Evolutionary conservation across 2,888 invertebrate species (phyloP), one percentile per base, ranked within the genome.

Genomic region (Netelia fuscicornis): DNA sequence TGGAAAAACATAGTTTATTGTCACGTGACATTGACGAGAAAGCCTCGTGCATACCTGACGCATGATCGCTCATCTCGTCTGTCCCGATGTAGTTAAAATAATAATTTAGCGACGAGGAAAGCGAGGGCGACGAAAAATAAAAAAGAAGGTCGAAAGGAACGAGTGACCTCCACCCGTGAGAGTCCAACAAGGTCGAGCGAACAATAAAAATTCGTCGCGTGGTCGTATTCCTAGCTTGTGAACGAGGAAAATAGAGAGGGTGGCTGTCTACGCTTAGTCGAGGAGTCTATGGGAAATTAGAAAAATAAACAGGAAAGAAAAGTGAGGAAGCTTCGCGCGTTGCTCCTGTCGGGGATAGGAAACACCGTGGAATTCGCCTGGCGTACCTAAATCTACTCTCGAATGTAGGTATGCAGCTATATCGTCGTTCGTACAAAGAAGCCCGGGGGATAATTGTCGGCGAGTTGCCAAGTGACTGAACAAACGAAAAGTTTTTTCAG

Each of bases 1-100:
- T 85, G 76, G 72, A 80, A 85, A 83, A 85, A 85, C 85, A 85
- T 76, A 44, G 65, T 83, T 48, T 80, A 77, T 79, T 79, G 75
- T 79, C 79, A 60, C 72, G 75, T 77, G 83, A 54, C 30, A 25
- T 42, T 17, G 60, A 72, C 67, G 67, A 75, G 70, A 23, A 42
- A 56, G 17, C 25, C 58, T 58, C 9, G 48, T 48, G 48, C 11
- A 48, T 37, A 17, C 8, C 9, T 17, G 20, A 20, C 5, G n/a
- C 11, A 8, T 17, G 37, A 10, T 42, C 37, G 37, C 56, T 30
- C 71, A 10, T 42, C 44, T 20, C 56, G 56, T 44, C 44, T 79
- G 68, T 79, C 64, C 70, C 17, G 54, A 52, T 68, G 75, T 44
- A 52, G 79, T 82, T 83, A 72, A 30, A 75, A 83, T 83, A 85